A percentile compares a stretch with the other conserved stretches of the same genome.
phyloP scores from a whole-genome alignment of 1,140 invertebrate species.

The Ephestia elutella region DNA sequence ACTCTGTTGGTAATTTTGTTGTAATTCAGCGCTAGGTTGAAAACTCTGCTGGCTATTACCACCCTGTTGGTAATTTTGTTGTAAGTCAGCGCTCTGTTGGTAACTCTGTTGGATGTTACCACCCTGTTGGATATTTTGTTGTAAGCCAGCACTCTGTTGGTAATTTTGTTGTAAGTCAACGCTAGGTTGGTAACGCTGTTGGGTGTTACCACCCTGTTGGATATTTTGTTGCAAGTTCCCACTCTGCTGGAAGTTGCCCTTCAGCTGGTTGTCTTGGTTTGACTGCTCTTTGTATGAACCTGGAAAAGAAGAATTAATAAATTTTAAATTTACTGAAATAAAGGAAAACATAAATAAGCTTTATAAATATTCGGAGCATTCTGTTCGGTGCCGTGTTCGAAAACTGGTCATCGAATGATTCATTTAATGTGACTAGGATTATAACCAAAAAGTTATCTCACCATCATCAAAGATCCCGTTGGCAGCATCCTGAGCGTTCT shows the following conservation, averaged over 20 bases:
- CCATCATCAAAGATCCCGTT: conserved; percentile 56
- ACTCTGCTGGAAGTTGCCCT: background rate
- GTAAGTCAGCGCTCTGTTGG: background rate
- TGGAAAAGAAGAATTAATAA: background rate
- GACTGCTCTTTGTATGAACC: conserved; percentile 4
- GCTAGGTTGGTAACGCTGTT: background rate
- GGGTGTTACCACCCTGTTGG: no score
- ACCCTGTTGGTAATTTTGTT: background rate
- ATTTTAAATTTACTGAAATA: background rate
- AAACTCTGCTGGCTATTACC: background rate
- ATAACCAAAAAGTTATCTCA: conserved; percentile 16
- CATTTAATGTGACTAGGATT: no score
- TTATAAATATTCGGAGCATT: background rate
- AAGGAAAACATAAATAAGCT: background rate
- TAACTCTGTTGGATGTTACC: no score
- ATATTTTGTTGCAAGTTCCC: no score
- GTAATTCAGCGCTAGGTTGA: background rate
- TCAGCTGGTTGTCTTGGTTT: background rate
- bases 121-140: no score
- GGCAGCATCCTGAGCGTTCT: conserved; percentile 66
- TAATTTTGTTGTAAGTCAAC: background rate
- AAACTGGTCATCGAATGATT: no score
- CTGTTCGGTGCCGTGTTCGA: no score
- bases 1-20: conserved; percentile 1
- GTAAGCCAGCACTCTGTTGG: background rate